phyloP scores from a whole-genome alignment of 2,888 invertebrate species.

The Pelosia muscerda region DNA sequence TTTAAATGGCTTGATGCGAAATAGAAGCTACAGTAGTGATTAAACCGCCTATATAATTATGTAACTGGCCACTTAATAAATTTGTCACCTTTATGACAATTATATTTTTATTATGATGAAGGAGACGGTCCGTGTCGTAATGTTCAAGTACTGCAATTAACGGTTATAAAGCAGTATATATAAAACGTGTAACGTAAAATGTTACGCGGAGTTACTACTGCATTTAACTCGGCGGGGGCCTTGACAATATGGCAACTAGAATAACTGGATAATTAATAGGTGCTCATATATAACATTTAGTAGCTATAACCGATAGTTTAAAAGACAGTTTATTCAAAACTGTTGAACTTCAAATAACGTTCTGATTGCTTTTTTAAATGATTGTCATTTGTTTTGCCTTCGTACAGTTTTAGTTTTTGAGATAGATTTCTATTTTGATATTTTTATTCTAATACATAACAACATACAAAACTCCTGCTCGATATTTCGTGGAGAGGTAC shows the following conservation, averaged over 20 bases:
- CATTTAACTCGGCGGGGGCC: not conserved
- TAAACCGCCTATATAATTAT: constrained; percentile 13
- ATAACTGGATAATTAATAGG: constrained; percentile 8
- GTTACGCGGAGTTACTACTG: not conserved
- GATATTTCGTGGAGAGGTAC: too few relatives aligned
- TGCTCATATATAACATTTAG: constrained; percentile 3
- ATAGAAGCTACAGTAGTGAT: constrained; percentile 23
- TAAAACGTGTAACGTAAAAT: constrained; percentile 26
- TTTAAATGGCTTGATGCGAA: constrained; percentile 27
- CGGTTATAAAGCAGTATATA: constrained; percentile 36
- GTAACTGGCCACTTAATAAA: constrained; percentile 30
- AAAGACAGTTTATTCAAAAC: not conserved
- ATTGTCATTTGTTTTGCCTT: not conserved
- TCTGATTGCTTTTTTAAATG: not conserved
- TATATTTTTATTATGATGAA: constrained; percentile 26
- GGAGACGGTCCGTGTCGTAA: constrained; percentile 27
- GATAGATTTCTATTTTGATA: too few relatives aligned
- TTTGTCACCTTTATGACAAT: constrained; percentile 27
- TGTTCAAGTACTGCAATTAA: constrained; percentile 37
- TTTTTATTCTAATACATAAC: too few relatives aligned
- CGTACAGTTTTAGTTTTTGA: not conserved
- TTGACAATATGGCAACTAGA: not conserved
- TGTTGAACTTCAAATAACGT: not conserved
- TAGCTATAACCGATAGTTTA: constrained; percentile 8
- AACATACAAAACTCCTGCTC: too few relatives aligned